Percentiles rank a stretch among this genome's conserved stretches.
These are phyloP conservation scores for Branchipolynoe longqiensis DNA, from an alignment of 2,888 invertebrate genomes.

Conservation along the genomic window DNA sequence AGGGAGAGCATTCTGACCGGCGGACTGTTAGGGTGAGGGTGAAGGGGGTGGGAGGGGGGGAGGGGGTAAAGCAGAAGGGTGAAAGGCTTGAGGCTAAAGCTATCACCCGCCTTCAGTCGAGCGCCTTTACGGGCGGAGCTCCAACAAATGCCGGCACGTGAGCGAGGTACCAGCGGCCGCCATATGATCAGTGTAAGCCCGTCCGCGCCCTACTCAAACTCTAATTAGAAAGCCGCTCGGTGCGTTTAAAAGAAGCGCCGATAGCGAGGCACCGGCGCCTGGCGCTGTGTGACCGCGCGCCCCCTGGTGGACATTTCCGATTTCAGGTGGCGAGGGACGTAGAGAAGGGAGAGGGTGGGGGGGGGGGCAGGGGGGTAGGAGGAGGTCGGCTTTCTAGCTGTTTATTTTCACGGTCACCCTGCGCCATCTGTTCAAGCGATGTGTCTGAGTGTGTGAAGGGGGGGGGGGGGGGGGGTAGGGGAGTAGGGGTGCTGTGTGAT, in stretches of 20 bases:
- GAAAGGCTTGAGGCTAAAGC: constrained; percentile 29
- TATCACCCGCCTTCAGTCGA: constrained; percentile 56
- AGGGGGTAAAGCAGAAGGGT: too few relatives aligned
- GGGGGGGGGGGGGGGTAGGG: too few relatives aligned
- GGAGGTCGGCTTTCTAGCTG: too few relatives aligned
- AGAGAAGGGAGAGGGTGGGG: too few relatives aligned
- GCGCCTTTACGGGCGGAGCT: constrained; percentile 54
- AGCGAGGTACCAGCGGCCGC: neutral
- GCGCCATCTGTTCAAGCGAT: constrained; percentile 16
- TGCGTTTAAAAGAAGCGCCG: neutral
- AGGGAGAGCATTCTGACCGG: too few relatives aligned
- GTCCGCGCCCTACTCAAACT: constrained; percentile 11
- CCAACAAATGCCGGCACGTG: constrained; percentile 23
- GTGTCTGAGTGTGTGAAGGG: too few relatives aligned
- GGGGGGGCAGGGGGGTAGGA: too few relatives aligned
- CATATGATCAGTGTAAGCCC: constrained; percentile 15
- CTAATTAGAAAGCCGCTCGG: constrained; percentile 43
- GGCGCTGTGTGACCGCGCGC: too few relatives aligned
- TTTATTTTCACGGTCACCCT: neutral
- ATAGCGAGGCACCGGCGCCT: too few relatives aligned
- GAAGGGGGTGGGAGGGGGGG: too few relatives aligned
- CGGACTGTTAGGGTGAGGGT: too few relatives aligned
- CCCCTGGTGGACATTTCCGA: constrained; percentile 39
- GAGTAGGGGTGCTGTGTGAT: too few relatives aligned
- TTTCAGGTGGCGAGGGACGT: constrained; percentile 41